phyloP scores from a whole-genome alignment of 2,888 invertebrate species.

The Achlya flavicornis region DNA sequence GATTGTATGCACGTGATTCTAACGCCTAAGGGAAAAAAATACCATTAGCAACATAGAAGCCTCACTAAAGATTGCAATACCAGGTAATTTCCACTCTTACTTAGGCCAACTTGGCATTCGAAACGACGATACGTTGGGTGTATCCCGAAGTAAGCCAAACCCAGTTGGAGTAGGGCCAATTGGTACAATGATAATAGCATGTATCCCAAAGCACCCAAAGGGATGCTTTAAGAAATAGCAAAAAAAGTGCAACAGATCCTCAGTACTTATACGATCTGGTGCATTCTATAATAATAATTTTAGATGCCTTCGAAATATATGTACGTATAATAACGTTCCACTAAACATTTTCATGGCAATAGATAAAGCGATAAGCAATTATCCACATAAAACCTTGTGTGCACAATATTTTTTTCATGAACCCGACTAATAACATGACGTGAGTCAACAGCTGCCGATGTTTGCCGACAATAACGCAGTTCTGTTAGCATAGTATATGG shows the following conservation, averaged over 20 bases:
- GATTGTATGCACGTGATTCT: too few relatives aligned
- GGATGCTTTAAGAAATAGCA: neutral
- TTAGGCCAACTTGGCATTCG: slow-evolving; percentile 1
- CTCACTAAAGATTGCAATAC: neutral
- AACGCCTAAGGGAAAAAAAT: neutral
- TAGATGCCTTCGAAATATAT: too few relatives aligned
- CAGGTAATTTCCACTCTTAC: neutral
- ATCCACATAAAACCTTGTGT: slow-evolving; percentile 1
- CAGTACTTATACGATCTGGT: too few relatives aligned
- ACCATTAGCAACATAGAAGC: neutral
- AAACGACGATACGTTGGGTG: neutral
- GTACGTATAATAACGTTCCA: neutral
- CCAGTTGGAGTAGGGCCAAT: neutral
- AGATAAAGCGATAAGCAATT: slow-evolving; percentile 6
- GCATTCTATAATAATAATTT: too few relatives aligned
- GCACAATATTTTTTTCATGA: slow-evolving; percentile 16
- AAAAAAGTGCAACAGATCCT: neutral
- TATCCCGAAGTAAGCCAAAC: slow-evolving; percentile 1
- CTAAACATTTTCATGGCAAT: neutral
- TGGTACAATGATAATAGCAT: neutral
- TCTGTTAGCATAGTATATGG: slow-evolving; percentile 5
- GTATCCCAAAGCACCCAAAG: neutral
- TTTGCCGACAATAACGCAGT: slow-evolving; percentile 28
- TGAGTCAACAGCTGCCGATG: slow-evolving; percentile 26
- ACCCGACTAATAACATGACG: slow-evolving; percentile 23